Evolutionary conservation across 2,113 vertebrate genomes (phyloP).

Genomic region (Erythrolamprus reginae): DNA sequence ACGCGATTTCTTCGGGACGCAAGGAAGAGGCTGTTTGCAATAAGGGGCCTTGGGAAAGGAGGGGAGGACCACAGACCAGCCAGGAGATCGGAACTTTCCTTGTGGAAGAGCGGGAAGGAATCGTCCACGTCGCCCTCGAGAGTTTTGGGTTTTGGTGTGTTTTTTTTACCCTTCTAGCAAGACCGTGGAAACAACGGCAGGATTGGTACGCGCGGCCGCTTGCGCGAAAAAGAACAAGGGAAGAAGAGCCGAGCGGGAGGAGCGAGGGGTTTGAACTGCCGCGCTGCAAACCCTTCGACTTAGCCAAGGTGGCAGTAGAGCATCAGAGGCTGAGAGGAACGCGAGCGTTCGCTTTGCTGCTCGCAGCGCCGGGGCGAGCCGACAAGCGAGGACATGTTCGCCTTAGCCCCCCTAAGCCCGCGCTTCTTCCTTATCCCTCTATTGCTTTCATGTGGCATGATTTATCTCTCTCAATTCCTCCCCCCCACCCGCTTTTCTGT

Average conservation of each 20-base stretch:
- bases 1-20: neutral
- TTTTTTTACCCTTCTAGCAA: neutral
- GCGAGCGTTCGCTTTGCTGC: neutral
- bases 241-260: neutral
- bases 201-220: neutral
- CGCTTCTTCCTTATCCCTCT: neutral
- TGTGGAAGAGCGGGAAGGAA: neutral
- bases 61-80: no score
- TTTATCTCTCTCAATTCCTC: neutral
- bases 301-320: conserved; percentile 74
- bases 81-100: neutral
- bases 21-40: neutral
- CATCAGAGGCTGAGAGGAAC: conserved; percentile 25
- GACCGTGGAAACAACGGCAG: neutral
- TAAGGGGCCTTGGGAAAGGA: neutral
- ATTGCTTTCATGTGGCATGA: neutral
- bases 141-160: no score
- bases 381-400: neutral
- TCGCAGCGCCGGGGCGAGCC: neutral
- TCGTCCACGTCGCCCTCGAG: neutral
- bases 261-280: neutral
- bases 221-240: neutral
- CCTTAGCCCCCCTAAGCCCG: conserved; percentile 3
- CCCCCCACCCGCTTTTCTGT: neutral
- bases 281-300: conserved; percentile 60